A percentile compares a stretch with the other conserved stretches of the same genome.
Conservation (phyloP, 2,888 invertebrate species). For the Cremastinae sp. region DNA sequence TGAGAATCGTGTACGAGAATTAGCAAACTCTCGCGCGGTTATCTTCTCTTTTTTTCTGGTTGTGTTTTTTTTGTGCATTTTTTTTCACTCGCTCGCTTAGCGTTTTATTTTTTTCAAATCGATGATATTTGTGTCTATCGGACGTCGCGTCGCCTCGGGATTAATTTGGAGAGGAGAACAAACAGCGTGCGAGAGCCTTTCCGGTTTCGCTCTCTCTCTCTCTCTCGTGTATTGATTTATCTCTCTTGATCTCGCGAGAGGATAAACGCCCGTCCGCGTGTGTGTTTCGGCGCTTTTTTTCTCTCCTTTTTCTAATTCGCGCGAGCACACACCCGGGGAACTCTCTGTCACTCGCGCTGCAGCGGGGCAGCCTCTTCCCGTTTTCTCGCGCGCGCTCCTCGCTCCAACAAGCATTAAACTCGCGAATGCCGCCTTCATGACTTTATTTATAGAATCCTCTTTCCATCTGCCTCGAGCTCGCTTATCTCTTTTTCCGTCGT, state of each 20-base stretch:
- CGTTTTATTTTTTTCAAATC: background rate
- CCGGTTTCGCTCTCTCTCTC: background rate
- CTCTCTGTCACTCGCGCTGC: background rate
- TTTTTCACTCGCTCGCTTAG: background rate
- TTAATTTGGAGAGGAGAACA: conserved; percentile 18
- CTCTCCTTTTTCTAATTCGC: no score
- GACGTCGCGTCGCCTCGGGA: conserved; percentile 7
- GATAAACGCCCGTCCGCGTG: background rate
- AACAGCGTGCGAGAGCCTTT: background rate
- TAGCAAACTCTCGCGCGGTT: conserved; percentile 33
- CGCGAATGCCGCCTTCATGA: conserved; percentile 23
- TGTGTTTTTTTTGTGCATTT: background rate
- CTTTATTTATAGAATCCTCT: conserved; percentile 27
- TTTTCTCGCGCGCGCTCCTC: conserved; percentile 17
- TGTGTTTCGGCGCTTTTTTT: background rate
- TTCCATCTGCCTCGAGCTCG: conserved; percentile 9
- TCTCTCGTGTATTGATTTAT: conserved; percentile 20
- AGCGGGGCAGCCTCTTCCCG: background rate
- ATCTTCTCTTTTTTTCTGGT: conserved; percentile 9
- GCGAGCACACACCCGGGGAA: background rate
- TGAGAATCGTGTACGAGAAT: conserved; percentile 50
- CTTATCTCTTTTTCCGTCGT: conserved; percentile 28
- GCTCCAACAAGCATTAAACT: conserved; percentile 6
- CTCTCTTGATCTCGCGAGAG: background rate
- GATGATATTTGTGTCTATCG: conserved; percentile 15